Evolutionary conservation across 1,140 invertebrate species (phyloP), one percentile per base, ranked within the genome.

Genomic region (Apocrypta bakeri): DNA sequence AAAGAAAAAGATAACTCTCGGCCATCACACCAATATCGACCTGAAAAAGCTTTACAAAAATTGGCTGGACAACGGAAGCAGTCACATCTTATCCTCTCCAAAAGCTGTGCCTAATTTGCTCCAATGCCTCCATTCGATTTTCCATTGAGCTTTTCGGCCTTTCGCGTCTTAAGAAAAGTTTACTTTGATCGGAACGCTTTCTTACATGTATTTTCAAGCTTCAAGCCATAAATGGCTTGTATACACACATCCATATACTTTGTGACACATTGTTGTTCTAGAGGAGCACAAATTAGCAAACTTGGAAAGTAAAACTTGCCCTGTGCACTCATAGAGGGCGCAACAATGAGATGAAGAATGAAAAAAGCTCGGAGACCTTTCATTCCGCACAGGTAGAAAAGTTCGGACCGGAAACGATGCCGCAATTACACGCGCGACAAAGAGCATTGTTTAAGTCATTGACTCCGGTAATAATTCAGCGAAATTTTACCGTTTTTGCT

Each of bases 361-460:
- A 74, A 74, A 61, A 56, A 48, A 78, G 74, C 61, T 63, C 61
- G 74, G 37, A n/a, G 64, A 73, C 42, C 33, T 74, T 61, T 56
- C 72, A 74, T 48, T 31, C 40, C 24, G 3, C 3, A 9, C 3
- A 75, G 71, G 42, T 2, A 31, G 27, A 75, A 21, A 61, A 75
- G 29, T 40, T 33, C 56, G 73, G 73, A 83, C 48, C 40, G 29
- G 42, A 37, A 42, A 37, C 61, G 64, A 68, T 42, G 76, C 63
- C 33, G 37, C 76, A 66, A 78, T 78, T 68, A 78, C 76, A 78
- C 63, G 63, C 76, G 76, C 76, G 68, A 78, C 76, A 78, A 78
- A 68, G 76, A 78, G 76, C 64, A 69, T 78, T 78, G 76, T 78
- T 78, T 48, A 68, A 61, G 72, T 25, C 37, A 61, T 74, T 61